These are phyloP conservation scores for Hozukius guyotensis DNA, from an alignment of 2,797 vertebrate species.

Conservation along the genomic window DNA sequence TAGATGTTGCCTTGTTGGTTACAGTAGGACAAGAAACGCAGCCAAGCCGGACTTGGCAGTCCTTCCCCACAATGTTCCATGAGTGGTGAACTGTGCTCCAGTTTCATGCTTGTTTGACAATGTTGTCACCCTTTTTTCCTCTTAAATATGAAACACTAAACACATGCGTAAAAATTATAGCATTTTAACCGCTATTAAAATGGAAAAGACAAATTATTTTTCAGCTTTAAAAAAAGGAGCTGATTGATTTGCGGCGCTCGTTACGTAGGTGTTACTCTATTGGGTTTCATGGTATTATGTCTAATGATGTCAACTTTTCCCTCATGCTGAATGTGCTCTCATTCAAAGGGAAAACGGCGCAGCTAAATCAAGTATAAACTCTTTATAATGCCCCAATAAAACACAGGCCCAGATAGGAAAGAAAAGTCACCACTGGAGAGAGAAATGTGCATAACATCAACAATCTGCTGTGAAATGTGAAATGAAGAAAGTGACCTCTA, in stretches of 20 bases:
- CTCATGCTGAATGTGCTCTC: slow-evolving; percentile 59
- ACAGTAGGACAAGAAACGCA: slow-evolving; percentile 58
- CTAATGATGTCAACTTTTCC: slow-evolving; percentile 81
- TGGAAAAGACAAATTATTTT: slow-evolving; percentile 77
- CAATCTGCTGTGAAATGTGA: slow-evolving; percentile 73
- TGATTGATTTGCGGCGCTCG: slow-evolving; percentile 78
- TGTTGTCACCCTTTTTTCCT: slow-evolving; percentile 82
- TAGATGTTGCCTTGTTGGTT: slow-evolving; percentile 71
- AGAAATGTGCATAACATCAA: slow-evolving; percentile 83
- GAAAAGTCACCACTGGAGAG: slow-evolving; percentile 70
- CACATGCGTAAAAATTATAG: slow-evolving; percentile 70
- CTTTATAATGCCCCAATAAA: slow-evolving; percentile 74
- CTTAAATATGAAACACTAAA: slow-evolving; percentile 81
- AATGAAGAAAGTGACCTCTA: slow-evolving; percentile 88
- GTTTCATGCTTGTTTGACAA: slow-evolving; percentile 79
- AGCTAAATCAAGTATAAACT: slow-evolving; percentile 77
- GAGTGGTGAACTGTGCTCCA: slow-evolving; percentile 68
- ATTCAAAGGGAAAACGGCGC: slow-evolving; percentile 70
- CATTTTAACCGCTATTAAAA: slow-evolving; percentile 76
- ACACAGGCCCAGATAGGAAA: slow-evolving; percentile 46
- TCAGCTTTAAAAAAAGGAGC: slow-evolving; percentile 60
- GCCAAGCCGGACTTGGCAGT: slow-evolving; percentile 60
- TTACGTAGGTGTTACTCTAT: slow-evolving; percentile 77
- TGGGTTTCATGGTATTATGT: slow-evolving; percentile 75
- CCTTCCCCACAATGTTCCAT: slow-evolving; percentile 54